phyloP scores from a whole-genome alignment of 1,140 invertebrate genomes.

The Heliconius eleuchia region DNA sequence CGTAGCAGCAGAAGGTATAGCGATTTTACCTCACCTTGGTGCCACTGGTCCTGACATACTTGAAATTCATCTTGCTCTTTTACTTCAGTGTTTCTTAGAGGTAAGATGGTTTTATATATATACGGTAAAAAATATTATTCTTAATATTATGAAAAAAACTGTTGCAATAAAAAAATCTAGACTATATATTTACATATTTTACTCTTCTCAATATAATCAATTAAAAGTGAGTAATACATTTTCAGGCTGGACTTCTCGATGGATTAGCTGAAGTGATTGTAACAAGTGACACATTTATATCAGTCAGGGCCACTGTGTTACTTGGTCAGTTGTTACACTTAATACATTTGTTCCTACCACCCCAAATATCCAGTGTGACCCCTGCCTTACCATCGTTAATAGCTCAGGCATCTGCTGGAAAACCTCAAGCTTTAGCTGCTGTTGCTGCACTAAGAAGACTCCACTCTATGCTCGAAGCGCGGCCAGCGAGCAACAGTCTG shows the following conservation, averaged over 20 bases:
- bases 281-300: conserved; percentile 92
- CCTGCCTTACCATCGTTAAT: conserved; percentile 91
- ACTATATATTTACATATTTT: not conserved
- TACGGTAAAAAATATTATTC: no score
- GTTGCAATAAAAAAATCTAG: no score
- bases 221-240: conserved; percentile 20
- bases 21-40: conserved; percentile 90
- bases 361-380: conserved; percentile 90
- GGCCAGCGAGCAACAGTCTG: conserved; percentile 89
- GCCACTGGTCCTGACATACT: conserved; percentile 93
- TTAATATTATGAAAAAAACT: no score
- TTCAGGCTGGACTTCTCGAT: conserved; percentile 89
- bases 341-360: conserved; percentile 90
- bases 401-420: conserved; percentile 88
- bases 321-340: conserved; percentile 93
- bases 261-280: conserved; percentile 96
- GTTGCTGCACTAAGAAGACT: conserved; percentile 89
- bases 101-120: conserved; percentile 41
- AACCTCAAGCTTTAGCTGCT: conserved; percentile 90
- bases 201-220: not conserved
- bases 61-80: conserved; percentile 94
- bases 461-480: conserved; percentile 89
- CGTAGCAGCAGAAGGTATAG: conserved; percentile 92
- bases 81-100: conserved; percentile 93
- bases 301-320: conserved; percentile 93